Conservation (phyloP, 2,888 invertebrate species). For the Tinea semifulvella region DNA sequence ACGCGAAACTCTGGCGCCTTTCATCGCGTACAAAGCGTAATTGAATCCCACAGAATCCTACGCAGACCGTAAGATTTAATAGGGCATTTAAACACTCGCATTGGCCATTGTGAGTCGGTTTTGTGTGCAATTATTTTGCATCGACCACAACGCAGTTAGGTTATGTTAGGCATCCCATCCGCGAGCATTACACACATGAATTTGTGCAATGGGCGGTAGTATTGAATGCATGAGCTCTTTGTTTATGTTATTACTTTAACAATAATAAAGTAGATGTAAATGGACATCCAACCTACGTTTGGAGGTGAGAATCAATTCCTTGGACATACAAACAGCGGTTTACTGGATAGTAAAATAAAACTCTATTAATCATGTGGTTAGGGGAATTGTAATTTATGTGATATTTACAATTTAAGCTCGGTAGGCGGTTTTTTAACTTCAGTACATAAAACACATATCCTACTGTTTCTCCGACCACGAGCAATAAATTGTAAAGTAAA, state of each 20-base stretch:
- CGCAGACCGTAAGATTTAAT: slow-evolving; percentile 64
- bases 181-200: slow-evolving; percentile 8
- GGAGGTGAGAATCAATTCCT: no score
- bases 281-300: no score
- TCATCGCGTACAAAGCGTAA: slow-evolving; percentile 65
- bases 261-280: slow-evolving; percentile 1
- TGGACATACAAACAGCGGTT: not conserved
- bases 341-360: not conserved
- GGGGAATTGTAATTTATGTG: slow-evolving; percentile 6
- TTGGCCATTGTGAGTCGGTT: slow-evolving; percentile 62
- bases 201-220: slow-evolving; percentile 8
- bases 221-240: slow-evolving; percentile 10
- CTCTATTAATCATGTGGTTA: not conserved
- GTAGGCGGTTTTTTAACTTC: slow-evolving; percentile 45
- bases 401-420: slow-evolving; percentile 16
- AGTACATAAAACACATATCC: slow-evolving; percentile 40
- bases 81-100: slow-evolving; percentile 67
- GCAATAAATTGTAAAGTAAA: slow-evolving; percentile 35
- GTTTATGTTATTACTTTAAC: slow-evolving; percentile 9
- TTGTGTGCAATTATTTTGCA: slow-evolving; percentile 62
- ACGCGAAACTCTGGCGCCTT: slow-evolving; percentile 57
- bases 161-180: slow-evolving; percentile 20
- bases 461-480: slow-evolving; percentile 35
- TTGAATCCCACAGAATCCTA: slow-evolving; percentile 66
- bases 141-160: slow-evolving; percentile 49